Base-by-base conservation (phyloP, 2,797 vertebrate species). In the Cyclopterus lumpus region DNA sequence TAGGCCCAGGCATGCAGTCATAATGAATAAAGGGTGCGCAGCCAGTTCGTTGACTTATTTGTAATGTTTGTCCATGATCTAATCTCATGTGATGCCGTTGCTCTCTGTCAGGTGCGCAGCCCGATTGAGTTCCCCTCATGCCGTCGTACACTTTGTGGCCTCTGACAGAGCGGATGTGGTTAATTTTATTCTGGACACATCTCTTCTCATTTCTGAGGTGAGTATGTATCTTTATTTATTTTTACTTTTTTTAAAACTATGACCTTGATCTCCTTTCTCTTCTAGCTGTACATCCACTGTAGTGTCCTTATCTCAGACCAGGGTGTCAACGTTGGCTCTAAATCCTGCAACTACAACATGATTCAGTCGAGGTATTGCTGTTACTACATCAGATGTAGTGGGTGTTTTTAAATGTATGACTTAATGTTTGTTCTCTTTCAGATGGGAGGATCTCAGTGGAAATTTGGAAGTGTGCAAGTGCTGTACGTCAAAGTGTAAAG, bases 331-430 rank as follows among this genome's bases (percentile, higher is more conserved):
- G 10, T 38, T 26, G 71, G 71, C 24, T 91, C 88, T 1, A 94
- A 95, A 79, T 91, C 88, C 66, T 94, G 94, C 86, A 94, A 93
- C 88, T 94, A 93, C 53, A 87, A 94, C 54, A 20, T 68, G 20
- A 69, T 73, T 40, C 49, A 86, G 30, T 91, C 89, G 14, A 92
- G 90, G 94, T 92, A 84, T 26, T 16, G 54, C n/a, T 16, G 16
- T n/a, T n/a, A n/a, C 5, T 2, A 8, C 10, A 16, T 11, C n/a
- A 46, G 20, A 15, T 12, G 1, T 14, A 40, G 38, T 40, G 10
- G 36, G 36, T 38, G 11, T 10, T 38, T 14, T 40, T 12, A 12
- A 14, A 40, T 40, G 12, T 40, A 40, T 40, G 15, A 44, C 22
- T 24, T 5, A 10, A 8, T 4, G n/a, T 4, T 46, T 8, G 8